A percentile compares a stretch with the other conserved stretches of the same genome.
These are phyloP conservation scores for Ichneumoninae sp. DNA, from an alignment of 2,888 invertebrate species.

Conservation along the genomic window DNA sequence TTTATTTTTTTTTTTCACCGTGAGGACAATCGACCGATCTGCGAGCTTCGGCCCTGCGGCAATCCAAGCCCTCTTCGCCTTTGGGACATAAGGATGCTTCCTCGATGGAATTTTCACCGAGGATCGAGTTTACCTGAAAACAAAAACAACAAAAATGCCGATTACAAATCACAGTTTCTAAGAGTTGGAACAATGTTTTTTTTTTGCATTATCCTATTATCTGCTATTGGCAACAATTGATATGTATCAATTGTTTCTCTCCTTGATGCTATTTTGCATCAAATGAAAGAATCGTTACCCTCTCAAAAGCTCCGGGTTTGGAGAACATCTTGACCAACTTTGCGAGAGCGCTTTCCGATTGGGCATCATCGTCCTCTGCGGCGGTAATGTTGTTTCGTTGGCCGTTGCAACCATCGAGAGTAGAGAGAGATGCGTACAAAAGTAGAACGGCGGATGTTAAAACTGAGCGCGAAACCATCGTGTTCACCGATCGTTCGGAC, in stretches of 20 bases:
- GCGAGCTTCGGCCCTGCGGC: slow-evolving; percentile 82
- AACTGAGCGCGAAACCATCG: slow-evolving; percentile 54
- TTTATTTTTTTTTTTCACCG: slow-evolving; percentile 75
- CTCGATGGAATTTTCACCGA: slow-evolving; percentile 79
- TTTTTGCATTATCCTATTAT: slow-evolving; percentile 3
- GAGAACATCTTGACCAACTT: slow-evolving; percentile 83
- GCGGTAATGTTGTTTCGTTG: slow-evolving; percentile 69
- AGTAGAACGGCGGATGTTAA: slow-evolving; percentile 40
- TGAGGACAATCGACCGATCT: slow-evolving; percentile 83
- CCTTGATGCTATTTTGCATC: not conserved
- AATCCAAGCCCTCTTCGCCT: slow-evolving; percentile 82
- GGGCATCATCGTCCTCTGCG: slow-evolving; percentile 52
- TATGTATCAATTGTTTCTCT: not conserved
- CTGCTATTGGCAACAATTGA: not conserved
- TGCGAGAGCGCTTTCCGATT: slow-evolving; percentile 78
- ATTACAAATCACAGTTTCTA: not conserved
- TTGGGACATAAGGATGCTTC: slow-evolving; percentile 80
- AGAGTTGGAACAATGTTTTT: not conserved
- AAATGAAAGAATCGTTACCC: slow-evolving; percentile 72
- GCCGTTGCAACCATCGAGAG: slow-evolving; percentile 46
- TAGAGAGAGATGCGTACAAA: slow-evolving; percentile 26
- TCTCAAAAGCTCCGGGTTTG: slow-evolving; percentile 83
- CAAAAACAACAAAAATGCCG: slow-evolving; percentile 3
- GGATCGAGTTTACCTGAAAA: slow-evolving; percentile 78
- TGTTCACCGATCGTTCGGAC: slow-evolving; percentile 26